Percentiles rank a stretch among this genome's conserved stretches.
These are phyloP conservation scores for Solea senegalensis DNA, from an alignment of 2,113 vertebrate genomes.

Conservation along the genomic window DNA sequence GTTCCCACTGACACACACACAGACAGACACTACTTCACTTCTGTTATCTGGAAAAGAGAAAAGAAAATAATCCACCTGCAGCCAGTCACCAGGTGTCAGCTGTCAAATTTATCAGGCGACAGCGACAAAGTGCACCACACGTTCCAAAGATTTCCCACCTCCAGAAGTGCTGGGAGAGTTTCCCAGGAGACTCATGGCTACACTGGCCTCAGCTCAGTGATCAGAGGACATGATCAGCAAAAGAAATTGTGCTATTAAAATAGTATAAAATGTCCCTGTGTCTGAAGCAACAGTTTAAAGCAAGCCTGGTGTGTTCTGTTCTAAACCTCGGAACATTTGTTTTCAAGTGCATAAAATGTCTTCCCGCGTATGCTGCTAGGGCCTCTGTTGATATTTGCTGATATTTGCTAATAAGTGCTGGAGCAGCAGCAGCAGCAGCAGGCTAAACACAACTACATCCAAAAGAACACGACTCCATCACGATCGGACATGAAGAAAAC, in stretches of 20 bases:
- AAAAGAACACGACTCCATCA: neutral
- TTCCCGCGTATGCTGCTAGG: no score
- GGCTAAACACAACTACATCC: neutral
- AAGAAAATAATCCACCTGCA: neutral
- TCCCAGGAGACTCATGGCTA: neutral
- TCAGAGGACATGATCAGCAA: no score
- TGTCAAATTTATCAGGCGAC: neutral
- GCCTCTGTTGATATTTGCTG: neutral
- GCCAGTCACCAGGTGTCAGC: neutral
- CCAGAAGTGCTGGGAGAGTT: neutral
- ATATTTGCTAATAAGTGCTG: neutral
- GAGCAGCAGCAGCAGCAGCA: neutral
- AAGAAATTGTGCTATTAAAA: no score
- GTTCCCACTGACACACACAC: conserved; percentile 19
- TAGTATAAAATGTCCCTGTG: no score
- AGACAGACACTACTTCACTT: neutral
- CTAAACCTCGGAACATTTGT: no score
- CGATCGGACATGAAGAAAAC: no score
- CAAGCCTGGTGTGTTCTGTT: no score
- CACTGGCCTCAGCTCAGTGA: no score
- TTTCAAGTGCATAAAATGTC: no score
- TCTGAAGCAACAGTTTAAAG: no score
- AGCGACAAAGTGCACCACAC: no score
- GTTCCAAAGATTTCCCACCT: neutral
- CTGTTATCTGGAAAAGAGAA: neutral